Evolutionary conservation across 2,113 vertebrate genomes (phyloP).

Genomic region (Hyla sarda): DNA sequence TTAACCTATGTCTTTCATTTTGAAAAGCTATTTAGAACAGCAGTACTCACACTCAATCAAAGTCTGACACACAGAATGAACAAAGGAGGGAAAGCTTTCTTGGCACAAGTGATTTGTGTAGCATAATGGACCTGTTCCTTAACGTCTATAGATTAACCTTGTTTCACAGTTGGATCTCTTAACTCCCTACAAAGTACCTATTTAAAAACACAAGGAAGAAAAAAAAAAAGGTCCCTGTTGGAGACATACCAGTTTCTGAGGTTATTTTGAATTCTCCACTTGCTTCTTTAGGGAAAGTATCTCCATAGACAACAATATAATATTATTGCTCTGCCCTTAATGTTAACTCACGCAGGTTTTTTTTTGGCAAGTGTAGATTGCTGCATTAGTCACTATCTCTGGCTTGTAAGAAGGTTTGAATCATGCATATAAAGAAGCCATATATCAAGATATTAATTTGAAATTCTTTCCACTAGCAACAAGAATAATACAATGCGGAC

Average conservation of each 20-base stretch:
- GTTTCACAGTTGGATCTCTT: conserved; percentile 50
- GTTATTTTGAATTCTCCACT: conserved; percentile 32
- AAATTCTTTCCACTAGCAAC: conserved; percentile 21
- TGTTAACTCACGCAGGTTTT: conserved; percentile 15
- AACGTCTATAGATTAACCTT: conserved; percentile 48
- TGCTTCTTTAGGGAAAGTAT: conserved; percentile 36
- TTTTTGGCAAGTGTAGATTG: conserved; percentile 18
- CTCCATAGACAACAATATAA: conserved; percentile 32
- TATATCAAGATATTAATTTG: conserved; percentile 28
- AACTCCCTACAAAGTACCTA: conserved; percentile 39
- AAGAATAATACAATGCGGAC: conserved; percentile 11
- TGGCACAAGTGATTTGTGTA: conserved; percentile 53
- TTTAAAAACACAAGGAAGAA: conserved; percentile 35
- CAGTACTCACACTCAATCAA: conserved; percentile 50
- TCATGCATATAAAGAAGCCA: conserved; percentile 8
- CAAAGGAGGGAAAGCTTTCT: conserved; percentile 55
- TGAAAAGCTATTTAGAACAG: conserved; percentile 54
- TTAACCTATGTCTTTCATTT: conserved; percentile 49
- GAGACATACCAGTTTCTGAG: conserved; percentile 33
- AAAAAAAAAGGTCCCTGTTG: conserved; percentile 34
- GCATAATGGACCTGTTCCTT: conserved; percentile 52
- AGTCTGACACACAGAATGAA: conserved; percentile 48
- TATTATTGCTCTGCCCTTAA: neutral
- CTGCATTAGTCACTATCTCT: conserved; percentile 16
- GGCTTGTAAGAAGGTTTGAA: conserved; percentile 1